A percentile compares a stretch with the other conserved stretches of the same genome.
Evolutionary conservation across 2,888 invertebrate species (phyloP).

Genomic region (Diaperis boleti): DNA sequence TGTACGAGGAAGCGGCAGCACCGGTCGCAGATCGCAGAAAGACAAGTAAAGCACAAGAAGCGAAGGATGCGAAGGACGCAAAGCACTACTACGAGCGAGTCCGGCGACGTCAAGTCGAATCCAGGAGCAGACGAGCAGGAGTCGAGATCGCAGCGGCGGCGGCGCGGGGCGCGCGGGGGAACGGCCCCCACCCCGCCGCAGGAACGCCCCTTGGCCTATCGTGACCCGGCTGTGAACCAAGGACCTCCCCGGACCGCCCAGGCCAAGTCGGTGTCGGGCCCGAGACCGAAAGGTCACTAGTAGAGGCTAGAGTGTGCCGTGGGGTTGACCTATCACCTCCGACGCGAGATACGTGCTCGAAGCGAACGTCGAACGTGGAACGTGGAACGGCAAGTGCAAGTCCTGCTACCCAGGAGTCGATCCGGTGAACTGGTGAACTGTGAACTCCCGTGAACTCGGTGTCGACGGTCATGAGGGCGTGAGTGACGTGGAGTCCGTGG

Average conservation of each 20-base stretch:
- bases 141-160: conserved; percentile 14
- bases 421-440: conserved; percentile 42
- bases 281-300: conserved; percentile 68
- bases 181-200: conserved; percentile 54
- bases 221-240: conserved; percentile 67
- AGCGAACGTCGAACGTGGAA: conserved; percentile 44
- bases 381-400: conserved; percentile 53
- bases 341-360: conserved; percentile 57
- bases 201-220: conserved; percentile 67
- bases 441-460: conserved; percentile 53
- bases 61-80: conserved; percentile 6
- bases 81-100: conserved; percentile 34
- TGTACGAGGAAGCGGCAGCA: conserved; percentile 22
- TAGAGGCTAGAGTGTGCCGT: conserved; percentile 68
- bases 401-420: conserved; percentile 53
- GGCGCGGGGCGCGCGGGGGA: no score
- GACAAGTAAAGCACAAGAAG: conserved; percentile 13
- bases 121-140: conserved; percentile 15
- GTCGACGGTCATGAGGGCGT: conserved; percentile 50
- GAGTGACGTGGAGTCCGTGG: conserved; percentile 57
- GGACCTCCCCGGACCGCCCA: conserved; percentile 67
- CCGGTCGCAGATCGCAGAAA: conserved; percentile 7
- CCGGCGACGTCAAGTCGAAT: conserved; percentile 7
- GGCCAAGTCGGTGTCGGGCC: conserved; percentile 67
- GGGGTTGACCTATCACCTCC: conserved; percentile 68